These are phyloP conservation scores for Petaurus breviceps DNA, from an alignment of 2,113 vertebrate genomes.

Conservation along the genomic window DNA sequence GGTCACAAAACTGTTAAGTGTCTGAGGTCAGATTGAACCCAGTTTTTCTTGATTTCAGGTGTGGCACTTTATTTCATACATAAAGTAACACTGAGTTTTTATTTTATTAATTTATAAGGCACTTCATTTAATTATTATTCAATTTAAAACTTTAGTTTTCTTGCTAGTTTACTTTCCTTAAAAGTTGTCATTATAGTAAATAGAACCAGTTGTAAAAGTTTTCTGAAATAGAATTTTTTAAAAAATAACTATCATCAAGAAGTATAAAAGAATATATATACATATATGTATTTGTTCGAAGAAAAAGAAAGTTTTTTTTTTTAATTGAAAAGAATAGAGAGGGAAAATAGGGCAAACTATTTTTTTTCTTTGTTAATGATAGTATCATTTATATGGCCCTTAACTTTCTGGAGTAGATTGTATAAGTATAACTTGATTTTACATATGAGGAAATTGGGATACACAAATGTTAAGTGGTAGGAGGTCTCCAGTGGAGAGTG, in stretches of 20 bases:
- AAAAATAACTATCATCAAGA: neutral
- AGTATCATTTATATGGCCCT: neutral
- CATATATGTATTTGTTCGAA: neutral
- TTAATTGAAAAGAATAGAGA: neutral
- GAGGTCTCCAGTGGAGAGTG: neutral
- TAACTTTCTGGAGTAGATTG: neutral
- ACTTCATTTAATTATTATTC: neutral
- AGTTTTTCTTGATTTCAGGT: neutral
- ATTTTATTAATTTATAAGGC: neutral
- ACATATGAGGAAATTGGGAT: neutral
- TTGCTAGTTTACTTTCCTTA: neutral
- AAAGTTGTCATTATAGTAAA: neutral
- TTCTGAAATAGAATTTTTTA: neutral
- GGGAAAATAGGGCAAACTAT: neutral
- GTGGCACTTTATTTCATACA: neutral
- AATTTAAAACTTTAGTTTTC: neutral
- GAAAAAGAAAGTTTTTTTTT: neutral
- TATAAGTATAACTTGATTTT: neutral
- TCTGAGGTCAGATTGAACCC: neutral
- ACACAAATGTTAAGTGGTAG: neutral
- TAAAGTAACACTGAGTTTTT: neutral
- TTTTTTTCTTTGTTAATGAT: neutral
- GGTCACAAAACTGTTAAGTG: neutral
- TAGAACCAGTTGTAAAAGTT: neutral
- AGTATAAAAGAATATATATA: neutral